phyloP scores from a whole-genome alignment of 2,888 invertebrate genomes.

The Seira ritae region DNA sequence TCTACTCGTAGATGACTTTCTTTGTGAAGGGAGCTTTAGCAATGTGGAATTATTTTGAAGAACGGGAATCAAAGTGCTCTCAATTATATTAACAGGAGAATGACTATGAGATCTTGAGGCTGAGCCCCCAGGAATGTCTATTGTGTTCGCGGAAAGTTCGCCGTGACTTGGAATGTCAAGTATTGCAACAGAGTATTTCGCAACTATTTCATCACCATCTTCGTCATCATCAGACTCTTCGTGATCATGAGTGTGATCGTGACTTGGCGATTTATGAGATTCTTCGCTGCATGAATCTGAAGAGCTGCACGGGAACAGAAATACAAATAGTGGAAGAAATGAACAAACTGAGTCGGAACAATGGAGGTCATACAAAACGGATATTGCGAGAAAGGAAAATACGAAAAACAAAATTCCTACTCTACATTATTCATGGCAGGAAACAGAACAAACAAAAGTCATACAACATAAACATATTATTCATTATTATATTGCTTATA shows the following conservation, averaged over 20 bases:
- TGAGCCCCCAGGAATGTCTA: constrained; percentile 36
- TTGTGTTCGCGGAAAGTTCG: constrained; percentile 48
- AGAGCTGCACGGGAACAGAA: constrained; percentile 31
- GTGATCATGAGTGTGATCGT: constrained; percentile 24
- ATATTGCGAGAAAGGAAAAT: not conserved
- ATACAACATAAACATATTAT: no score
- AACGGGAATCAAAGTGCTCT: constrained; percentile 64
- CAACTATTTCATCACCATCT: constrained; percentile 55
- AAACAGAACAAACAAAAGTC: no score
- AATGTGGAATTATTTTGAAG: constrained; percentile 45
- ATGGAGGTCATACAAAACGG: no score
- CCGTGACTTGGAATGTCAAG: constrained; percentile 65
- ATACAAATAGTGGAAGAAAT: not conserved
- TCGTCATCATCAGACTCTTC: constrained; percentile 47
- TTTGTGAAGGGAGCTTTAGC: not conserved
- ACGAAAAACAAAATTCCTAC: constrained; percentile 9
- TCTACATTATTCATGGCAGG: no score
- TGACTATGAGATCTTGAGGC: constrained; percentile 30
- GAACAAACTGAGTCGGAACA: no score
- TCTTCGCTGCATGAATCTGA: constrained; percentile 50
- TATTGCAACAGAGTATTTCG: constrained; percentile 70
- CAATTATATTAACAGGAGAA: constrained; percentile 63
- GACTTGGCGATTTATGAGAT: constrained; percentile 53
- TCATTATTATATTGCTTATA: no score
- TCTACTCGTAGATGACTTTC: constrained; percentile 41